Conservation (phyloP, 1,140 invertebrate species). For the Andrena cerasifolii region DNA sequence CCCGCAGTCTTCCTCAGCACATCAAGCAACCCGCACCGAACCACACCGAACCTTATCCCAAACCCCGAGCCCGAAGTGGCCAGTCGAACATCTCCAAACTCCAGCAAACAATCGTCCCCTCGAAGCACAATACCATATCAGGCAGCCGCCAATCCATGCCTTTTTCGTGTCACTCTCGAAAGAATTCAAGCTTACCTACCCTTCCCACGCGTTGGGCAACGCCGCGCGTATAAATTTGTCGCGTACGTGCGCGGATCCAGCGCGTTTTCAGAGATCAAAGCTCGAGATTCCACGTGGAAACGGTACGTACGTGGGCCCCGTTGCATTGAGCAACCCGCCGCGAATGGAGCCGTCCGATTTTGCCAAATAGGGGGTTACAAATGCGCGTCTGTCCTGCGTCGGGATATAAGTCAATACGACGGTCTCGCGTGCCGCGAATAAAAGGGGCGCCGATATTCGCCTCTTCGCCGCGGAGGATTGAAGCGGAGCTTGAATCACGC, state of each 20-base stretch:
- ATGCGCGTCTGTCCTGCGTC: constrained; percentile 63
- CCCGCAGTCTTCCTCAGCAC: no score
- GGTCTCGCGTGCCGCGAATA: constrained; percentile 28
- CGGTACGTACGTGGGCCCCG: constrained; percentile 48
- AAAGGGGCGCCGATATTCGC: constrained; percentile 51
- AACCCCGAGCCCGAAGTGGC: no score
- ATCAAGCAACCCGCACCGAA: no score
- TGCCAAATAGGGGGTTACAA: constrained; percentile 78
- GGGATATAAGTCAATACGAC: constrained; percentile 73
- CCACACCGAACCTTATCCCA: no score
- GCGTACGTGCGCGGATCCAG: constrained; percentile 9
- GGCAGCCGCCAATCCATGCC: no score
- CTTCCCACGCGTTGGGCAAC: constrained; percentile 20
- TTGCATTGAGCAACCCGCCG: constrained; percentile 76
- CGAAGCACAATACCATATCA: no score
- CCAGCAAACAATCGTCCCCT: no score
- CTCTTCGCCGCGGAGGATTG: neutral
- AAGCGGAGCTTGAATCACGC: constrained; percentile 36
- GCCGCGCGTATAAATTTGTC: constrained; percentile 28
- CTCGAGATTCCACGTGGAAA: constrained; percentile 51
- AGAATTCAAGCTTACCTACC: neutral
- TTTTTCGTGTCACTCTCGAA: no score
- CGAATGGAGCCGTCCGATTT: constrained; percentile 78
- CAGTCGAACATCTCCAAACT: no score
- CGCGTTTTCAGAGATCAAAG: constrained; percentile 48